Percentiles rank a stretch among this genome's conserved stretches.
Conservation (phyloP, 92 coral and sea anemone genomes). For the Zoanthus sociatus region DNA sequence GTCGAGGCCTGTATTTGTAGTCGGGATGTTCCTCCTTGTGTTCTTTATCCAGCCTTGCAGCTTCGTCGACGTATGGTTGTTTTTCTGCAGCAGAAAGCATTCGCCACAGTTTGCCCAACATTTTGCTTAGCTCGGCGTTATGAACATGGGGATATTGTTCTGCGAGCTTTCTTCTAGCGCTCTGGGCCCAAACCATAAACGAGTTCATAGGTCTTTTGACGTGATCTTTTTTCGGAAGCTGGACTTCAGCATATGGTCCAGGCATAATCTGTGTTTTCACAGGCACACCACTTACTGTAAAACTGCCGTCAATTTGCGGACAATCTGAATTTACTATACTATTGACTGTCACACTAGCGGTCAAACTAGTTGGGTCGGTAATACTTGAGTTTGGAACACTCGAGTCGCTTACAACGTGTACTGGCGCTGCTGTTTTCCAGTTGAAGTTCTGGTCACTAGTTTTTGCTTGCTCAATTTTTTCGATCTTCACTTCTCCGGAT, state of each 20-base stretch:
- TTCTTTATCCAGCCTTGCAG: slow-evolving; percentile 97
- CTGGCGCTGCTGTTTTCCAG: slow-evolving; percentile 87
- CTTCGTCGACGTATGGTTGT: slow-evolving; percentile 99
- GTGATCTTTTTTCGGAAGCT: slow-evolving; percentile 95
- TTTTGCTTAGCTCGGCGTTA: slow-evolving; percentile 98
- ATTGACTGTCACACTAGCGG: slow-evolving; percentile 72
- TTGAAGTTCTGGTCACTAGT: slow-evolving; percentile 91
- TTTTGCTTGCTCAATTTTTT: slow-evolving; percentile 88
- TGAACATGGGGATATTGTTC: slow-evolving; percentile 99
- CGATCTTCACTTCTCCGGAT: slow-evolving; percentile 95
- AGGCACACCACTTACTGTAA: slow-evolving; percentile 84
- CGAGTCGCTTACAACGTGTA: slow-evolving; percentile 76
- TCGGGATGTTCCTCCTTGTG: slow-evolving; percentile 99
- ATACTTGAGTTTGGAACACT: slow-evolving; percentile 58
- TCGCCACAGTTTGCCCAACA: slow-evolving; percentile 99
- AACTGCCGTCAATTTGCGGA: slow-evolving; percentile 83
- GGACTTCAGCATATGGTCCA: slow-evolving; percentile 91
- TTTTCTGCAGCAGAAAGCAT: slow-evolving; percentile 98
- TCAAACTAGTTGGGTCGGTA: slow-evolving; percentile 71
- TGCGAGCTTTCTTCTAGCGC: slow-evolving; percentile 94
- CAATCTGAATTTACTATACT: slow-evolving; percentile 82
- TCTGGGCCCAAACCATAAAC: slow-evolving; percentile 99
- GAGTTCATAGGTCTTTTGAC: slow-evolving; percentile 99
- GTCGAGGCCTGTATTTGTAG: slow-evolving; percentile 94
- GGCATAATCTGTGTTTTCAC: slow-evolving; percentile 91